Evolutionary conservation across 2,113 vertebrate genomes (phyloP), one percentile per base, ranked within the genome.

Genomic region (Emydocephalus ijimae): DNA sequence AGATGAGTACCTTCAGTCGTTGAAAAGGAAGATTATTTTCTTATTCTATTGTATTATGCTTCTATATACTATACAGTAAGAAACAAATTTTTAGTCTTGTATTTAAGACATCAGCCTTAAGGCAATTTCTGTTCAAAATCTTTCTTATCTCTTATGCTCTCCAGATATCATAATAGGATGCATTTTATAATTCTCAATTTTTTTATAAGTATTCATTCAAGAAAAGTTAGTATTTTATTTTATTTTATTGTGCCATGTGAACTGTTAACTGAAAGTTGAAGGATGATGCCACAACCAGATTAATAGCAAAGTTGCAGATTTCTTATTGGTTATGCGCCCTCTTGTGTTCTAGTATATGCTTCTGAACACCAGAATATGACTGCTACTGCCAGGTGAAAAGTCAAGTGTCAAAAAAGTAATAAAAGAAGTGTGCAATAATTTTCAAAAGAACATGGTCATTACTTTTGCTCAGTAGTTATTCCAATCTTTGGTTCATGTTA

Each of bases 171-270:
- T 34, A 91, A 86, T n/a, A 85, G 24, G 18, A 85, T 34, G 1
- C 14, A 52, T 64, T 48, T 52, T 39, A 21, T 85, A 59, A 54
- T 11, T 14, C n/a, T 86, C 1, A 10, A 2, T 14, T 3, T 86
- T 69, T 86, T 90, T 24, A 34, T 18, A 21, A 52, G 43, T 61
- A 89, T 57, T 85, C n/a, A 29, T 29, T 88, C 59, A 56, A 85
- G 55, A 86, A 92, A 92, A 85, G 54, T 74, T 55, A 45, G 43
- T 21, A 34, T 54, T 92, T 64, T 92, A 23, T 81, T 92, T 89
- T 55, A 90, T 81, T 92, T 89, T 55, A 90, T 24, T 87, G 92
- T 85, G 11, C 54, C 5, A 15, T 50, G 14, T 52, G n/a, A 54
- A 86, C 6, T 81, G 34, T 81, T 81, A 81, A 15, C 34, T 81